Conservation (phyloP, 2,797 vertebrate species). For the Euphonia xanthogaster region DNA sequence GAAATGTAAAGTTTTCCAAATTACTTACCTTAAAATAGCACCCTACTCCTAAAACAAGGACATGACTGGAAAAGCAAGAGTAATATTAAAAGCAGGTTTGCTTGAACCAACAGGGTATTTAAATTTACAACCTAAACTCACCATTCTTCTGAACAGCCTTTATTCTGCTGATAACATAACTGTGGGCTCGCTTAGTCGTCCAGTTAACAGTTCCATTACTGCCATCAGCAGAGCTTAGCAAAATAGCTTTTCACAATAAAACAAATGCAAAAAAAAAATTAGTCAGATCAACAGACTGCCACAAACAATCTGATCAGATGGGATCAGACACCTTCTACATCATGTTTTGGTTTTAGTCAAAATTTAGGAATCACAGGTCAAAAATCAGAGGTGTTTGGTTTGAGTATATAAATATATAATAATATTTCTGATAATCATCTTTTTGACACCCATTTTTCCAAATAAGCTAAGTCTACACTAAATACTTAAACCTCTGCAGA, state of each 20-base stretch:
- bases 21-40: slow-evolving; percentile 52
- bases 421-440: background rate
- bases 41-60: slow-evolving; percentile 49
- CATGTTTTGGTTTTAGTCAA: background rate
- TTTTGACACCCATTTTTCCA: background rate
- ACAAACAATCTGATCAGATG: slow-evolving; percentile 28
- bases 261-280: slow-evolving; percentile 74
- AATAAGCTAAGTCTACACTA: background rate
- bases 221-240: slow-evolving; percentile 85
- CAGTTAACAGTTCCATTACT: slow-evolving; percentile 82
- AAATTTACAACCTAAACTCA: slow-evolving; percentile 84
- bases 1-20: slow-evolving; percentile 20
- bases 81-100: slow-evolving; percentile 47
- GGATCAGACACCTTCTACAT: slow-evolving; percentile 3
- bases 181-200: slow-evolving; percentile 84
- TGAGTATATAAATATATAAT: background rate
- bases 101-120: slow-evolving; percentile 39
- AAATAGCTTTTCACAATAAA: slow-evolving; percentile 87
- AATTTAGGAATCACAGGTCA: background rate
- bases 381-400: background rate
- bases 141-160: slow-evolving; percentile 87
- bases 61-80: slow-evolving; percentile 34
- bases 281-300: slow-evolving; percentile 64
- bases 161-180: slow-evolving; percentile 85
- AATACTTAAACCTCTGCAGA: background rate